Evolutionary conservation across 1,140 invertebrate species (phyloP).

Genomic region (Bombus pyrosoma): DNA sequence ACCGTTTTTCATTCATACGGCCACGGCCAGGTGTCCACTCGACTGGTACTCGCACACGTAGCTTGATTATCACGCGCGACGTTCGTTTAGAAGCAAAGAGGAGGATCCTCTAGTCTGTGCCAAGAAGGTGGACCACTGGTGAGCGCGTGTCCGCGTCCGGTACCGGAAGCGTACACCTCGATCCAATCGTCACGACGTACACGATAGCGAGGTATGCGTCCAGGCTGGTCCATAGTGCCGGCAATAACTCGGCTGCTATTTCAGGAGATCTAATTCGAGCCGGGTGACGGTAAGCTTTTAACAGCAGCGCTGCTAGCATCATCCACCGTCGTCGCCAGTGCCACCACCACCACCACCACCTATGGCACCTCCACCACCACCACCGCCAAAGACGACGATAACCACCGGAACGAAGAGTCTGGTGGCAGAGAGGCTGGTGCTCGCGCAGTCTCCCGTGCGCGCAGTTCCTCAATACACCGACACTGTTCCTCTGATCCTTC

Average conservation of each 20-base stretch:
- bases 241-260: slow-evolving; percentile 79
- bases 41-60: neutral
- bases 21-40: neutral
- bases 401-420: slow-evolving; percentile 61
- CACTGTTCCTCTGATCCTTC: slow-evolving; percentile 62
- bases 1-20: slow-evolving; percentile 27
- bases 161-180: slow-evolving; percentile 58
- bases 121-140: slow-evolving; percentile 8
- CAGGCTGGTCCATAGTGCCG: slow-evolving; percentile 67
- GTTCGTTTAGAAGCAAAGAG: neutral
- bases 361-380: slow-evolving; percentile 20
- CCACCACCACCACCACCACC: slow-evolving; percentile 33
- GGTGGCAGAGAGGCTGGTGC: slow-evolving; percentile 54
- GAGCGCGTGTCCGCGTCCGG: slow-evolving; percentile 23
- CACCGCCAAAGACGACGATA: slow-evolving; percentile 65
- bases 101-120: neutral
- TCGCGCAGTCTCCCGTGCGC: slow-evolving; percentile 76
- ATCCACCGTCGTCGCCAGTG: slow-evolving; percentile 50
- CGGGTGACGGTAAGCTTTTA: slow-evolving; percentile 79
- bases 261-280: slow-evolving; percentile 78
- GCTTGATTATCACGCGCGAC: neutral
- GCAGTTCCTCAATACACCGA: slow-evolving; percentile 71
- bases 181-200: slow-evolving; percentile 11
- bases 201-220: slow-evolving; percentile 54
- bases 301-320: slow-evolving; percentile 62